Evolutionary conservation across 2,888 invertebrate species (phyloP).

Genomic region (Bimastos eiseni): DNA sequence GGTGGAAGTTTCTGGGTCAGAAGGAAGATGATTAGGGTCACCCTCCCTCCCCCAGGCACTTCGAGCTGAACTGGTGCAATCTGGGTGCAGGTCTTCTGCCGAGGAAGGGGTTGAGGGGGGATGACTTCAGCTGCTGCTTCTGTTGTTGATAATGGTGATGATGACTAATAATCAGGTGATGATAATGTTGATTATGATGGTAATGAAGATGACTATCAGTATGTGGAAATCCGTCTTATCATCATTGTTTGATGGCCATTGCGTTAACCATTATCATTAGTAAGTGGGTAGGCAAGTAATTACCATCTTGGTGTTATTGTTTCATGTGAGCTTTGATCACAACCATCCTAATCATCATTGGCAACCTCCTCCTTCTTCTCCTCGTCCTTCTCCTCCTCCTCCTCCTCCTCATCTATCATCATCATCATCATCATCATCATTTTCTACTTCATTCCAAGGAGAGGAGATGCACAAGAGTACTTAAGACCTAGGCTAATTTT

Average conservation of each 20-base stretch:
- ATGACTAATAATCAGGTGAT: too few relatives aligned
- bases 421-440: not conserved
- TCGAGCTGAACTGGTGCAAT: too few relatives aligned
- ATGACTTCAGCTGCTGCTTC: too few relatives aligned
- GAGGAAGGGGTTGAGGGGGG: too few relatives aligned
- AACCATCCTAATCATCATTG: not conserved
- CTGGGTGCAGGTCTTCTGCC: too few relatives aligned
- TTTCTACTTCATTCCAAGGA: not conserved
- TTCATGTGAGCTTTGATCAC: not conserved
- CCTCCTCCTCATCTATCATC: not conserved
- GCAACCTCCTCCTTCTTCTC: not conserved
- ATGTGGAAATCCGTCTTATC: not conserved
- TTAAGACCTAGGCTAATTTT: not conserved
- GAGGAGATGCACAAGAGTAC: not conserved
- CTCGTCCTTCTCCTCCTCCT: not conserved
- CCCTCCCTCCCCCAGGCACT: too few relatives aligned
- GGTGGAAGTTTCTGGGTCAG: not conserved
- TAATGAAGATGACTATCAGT: not conserved
- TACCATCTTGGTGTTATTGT: not conserved
- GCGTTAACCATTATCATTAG: not conserved
- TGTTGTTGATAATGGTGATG: too few relatives aligned
- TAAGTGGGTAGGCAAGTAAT: too few relatives aligned
- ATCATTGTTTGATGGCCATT: not conserved
- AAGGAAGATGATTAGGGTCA: too few relatives aligned
- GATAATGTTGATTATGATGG: not conserved